Conservation (phyloP, 2,888 invertebrate species). For the Drosophila demipolita region DNA sequence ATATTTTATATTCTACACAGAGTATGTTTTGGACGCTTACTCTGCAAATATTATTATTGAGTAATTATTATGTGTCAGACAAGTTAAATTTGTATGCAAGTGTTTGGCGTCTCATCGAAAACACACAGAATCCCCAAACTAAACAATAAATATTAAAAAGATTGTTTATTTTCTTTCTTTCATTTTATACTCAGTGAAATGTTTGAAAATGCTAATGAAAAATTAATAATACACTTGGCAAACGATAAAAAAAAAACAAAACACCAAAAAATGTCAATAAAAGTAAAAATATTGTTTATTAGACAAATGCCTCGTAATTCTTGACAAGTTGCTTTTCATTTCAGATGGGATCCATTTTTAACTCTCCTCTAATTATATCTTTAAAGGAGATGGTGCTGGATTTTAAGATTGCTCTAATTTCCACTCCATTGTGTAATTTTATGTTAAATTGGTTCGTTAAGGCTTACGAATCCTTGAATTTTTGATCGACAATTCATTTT, state of each 20-base stretch:
- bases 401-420: neutral
- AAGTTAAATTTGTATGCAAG: constrained; percentile 41
- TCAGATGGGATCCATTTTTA: neutral
- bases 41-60: constrained; percentile 31
- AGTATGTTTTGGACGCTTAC: neutral
- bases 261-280: constrained; percentile 62
- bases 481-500: too few species aligned
- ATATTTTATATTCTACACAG: constrained; percentile 25
- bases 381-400: neutral
- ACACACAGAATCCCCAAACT: neutral
- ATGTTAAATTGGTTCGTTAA: too few species aligned
- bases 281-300: constrained; percentile 75
- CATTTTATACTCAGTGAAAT: constrained; percentile 11
- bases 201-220: constrained; percentile 25
- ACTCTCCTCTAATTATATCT: neutral
- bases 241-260: constrained; percentile 35
- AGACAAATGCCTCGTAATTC: constrained; percentile 62
- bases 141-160: neutral
- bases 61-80: constrained; percentile 33
- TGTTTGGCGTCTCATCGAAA: constrained; percentile 15
- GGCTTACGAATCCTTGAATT: too few species aligned
- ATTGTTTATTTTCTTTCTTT: neutral
- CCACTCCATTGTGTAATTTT: too few species aligned
- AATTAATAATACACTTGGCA: constrained; percentile 33
- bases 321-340: constrained; percentile 31